Base-by-base conservation (phyloP, 2,888 invertebrate species). In the Sabatieria punctata region DNA sequence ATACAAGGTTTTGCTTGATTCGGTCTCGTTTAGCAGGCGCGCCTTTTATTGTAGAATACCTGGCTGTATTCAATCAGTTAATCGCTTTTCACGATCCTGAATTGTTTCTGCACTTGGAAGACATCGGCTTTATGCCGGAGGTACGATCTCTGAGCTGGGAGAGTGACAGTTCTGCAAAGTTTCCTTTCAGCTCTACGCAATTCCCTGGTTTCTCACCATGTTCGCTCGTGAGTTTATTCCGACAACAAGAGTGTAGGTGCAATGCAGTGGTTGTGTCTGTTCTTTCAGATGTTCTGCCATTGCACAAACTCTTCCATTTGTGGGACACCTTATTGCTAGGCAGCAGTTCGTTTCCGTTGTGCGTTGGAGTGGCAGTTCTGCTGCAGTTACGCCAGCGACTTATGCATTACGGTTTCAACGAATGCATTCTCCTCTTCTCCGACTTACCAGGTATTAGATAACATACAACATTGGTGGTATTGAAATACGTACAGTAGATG, bases 161-260 rank as follows among this genome's bases (percentile, higher is more conserved):
- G 15, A 39, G 18, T 4, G 22, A 24, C 18, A 21, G 19, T 25
- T 33, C 41, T 22, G 22, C 4, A 19, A 36, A 46, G 11, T 24
- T 18, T 24, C 40, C 36, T 63, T 64, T 45, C 61, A 70, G 68
- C 73, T 95, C 18, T 97, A 93, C 69, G 89, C 95, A 21, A 95
- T 97, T 66, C 93, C 95, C 0, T 97, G 95, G 95, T 95, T 93
- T 67, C 73, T 95, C 30, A 95, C 93, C 4, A 89, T 95, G 85
- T 95, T 89, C 71, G 89, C 91, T 48, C 91, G 89, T 91, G 71
- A 79, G 82, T 4, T 19, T 40, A 21, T 6, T 11, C 8, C 25
- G 8, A 11, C 13, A 8, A 21, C 6, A 19, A 11, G 15, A 46
- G 11, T 21, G 23, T 46, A 24, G 25, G n/a, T 15, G 36, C 35